Conservation (phyloP, 2,888 invertebrate species). For the Kuschelorhynchus macadamiae region DNA sequence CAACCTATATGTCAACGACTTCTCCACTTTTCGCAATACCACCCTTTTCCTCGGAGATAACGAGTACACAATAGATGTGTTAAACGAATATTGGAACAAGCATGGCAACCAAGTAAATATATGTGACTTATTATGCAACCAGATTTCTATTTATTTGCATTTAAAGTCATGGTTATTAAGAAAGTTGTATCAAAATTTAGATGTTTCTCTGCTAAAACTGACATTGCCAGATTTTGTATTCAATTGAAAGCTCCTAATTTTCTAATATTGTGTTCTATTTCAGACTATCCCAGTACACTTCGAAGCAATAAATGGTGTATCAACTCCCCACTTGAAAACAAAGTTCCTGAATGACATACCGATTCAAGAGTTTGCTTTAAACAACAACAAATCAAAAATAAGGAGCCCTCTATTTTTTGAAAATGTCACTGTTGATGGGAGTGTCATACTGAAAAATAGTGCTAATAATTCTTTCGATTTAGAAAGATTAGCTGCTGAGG, state of each 20-base stretch:
- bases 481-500: constrained; percentile 55
- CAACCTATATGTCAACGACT: constrained; percentile 59
- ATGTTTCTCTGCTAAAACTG: constrained; percentile 9
- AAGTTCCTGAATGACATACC: constrained; percentile 59
- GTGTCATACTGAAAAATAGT: constrained; percentile 57
- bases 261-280: no score
- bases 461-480: constrained; percentile 60
- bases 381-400: constrained; percentile 54
- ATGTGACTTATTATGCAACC: no score
- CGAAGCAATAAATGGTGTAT: constrained; percentile 58
- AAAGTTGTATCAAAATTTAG: constrained; percentile 9
- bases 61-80: constrained; percentile 54
- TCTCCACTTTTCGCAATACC: constrained; percentile 53
- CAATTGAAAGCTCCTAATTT: no score
- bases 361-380: constrained; percentile 60
- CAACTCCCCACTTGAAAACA: constrained; percentile 60
- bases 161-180: no score
- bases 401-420: constrained; percentile 61
- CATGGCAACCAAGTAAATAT: constrained; percentile 60
- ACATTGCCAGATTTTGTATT: no score
- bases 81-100: constrained; percentile 64
- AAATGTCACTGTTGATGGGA: constrained; percentile 61
- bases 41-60: constrained; percentile 57
- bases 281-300: constrained; percentile 61
- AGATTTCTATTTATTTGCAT: no score